Base-by-base conservation (phyloP, 2,797 vertebrate species). In the Ibycter americanus region DNA sequence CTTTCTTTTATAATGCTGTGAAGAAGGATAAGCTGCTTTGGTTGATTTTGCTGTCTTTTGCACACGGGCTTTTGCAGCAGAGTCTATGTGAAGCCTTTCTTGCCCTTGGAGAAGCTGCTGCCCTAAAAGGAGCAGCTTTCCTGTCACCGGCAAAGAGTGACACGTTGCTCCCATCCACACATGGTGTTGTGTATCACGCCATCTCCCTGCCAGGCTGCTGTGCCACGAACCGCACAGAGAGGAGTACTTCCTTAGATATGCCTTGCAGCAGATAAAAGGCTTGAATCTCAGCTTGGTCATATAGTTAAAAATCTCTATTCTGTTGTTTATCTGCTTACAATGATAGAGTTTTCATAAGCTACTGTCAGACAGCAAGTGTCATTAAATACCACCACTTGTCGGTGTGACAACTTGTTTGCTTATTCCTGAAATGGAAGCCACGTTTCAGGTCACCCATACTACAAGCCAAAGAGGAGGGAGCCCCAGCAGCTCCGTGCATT, bases 161-260 rank as follows among this genome's bases (percentile, higher is more conserved):
- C 22, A 4, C 47, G 2, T 17, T 10, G 40, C 51, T 80, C 16
- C 76, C 62, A 13, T 26, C 40, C 27, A 5, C 40, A 8, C 6
- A 1, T 3, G 4, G 20, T 25, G 77, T 12, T 3, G 0, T 8
- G n/a, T 29, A 8, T 26, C 23, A 1, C n/a, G 5, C 29, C 18
- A 0, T 29, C 65, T 31, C n/a, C 58, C 29, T 46, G 56, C 36
- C 4, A 2, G 14, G 46, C 63, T 36, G 27, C 32, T 18, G 29
- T 15, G 38, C 62, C 58, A 2, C 2, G 15, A 21, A 21, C 22
- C 11, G 44, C 59, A 20, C 32, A 17, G 19, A 4, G 51, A 31
- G 29, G 25, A 40, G 7, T 4, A 1, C 40, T 51, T 29, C 32
- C 42, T 56, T 17, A 8, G 29, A 15, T 14, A 32, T 36, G 68